These are phyloP conservation scores for Dendroctonus valens DNA, from an alignment of 1,140 invertebrate species.

Conservation along the genomic window DNA sequence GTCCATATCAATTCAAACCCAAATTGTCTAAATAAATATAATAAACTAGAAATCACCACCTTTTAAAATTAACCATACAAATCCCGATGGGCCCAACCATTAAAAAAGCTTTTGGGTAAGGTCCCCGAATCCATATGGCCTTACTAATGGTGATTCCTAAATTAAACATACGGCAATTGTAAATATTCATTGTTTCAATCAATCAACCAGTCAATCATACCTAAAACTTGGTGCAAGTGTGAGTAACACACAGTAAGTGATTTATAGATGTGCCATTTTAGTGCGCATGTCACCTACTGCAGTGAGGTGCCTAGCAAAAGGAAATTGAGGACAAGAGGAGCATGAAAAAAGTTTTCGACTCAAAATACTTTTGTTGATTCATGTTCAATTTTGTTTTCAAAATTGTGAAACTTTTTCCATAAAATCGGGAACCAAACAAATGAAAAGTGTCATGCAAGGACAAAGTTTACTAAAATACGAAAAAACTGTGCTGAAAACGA, in stretches of 20 bases:
- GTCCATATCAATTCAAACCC: too few relatives aligned
- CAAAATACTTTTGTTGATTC: not conserved
- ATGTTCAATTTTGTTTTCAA: conserved; percentile 7
- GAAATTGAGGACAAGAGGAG: conserved; percentile 26
- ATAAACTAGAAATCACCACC: too few relatives aligned
- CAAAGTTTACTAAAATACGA: conserved; percentile 44
- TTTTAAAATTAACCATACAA: too few relatives aligned
- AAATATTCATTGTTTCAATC: not conserved
- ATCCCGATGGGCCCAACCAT: too few relatives aligned
- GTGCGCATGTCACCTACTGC: conserved; percentile 52
- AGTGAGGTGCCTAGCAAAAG: conserved; percentile 49
- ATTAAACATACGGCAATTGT: too few relatives aligned
- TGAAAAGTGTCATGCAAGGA: conserved; percentile 20
- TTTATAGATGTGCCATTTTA: conserved; percentile 48
- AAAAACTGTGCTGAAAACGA: conserved; percentile 57
- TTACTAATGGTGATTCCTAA: too few relatives aligned
- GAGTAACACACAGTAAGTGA: conserved; percentile 48
- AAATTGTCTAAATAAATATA: too few relatives aligned
- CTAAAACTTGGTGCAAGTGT: conserved; percentile 51
- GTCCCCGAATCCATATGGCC: too few relatives aligned
- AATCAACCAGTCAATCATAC: conserved; percentile 44
- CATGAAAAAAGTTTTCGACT: conserved; percentile 16
- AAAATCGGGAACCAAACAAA: conserved; percentile 7
- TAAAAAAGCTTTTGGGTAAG: too few relatives aligned
- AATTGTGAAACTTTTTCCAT: conserved; percentile 22